Conservation (phyloP, 2,888 invertebrate genomes). For the Eugnorisma glareosa region DNA sequence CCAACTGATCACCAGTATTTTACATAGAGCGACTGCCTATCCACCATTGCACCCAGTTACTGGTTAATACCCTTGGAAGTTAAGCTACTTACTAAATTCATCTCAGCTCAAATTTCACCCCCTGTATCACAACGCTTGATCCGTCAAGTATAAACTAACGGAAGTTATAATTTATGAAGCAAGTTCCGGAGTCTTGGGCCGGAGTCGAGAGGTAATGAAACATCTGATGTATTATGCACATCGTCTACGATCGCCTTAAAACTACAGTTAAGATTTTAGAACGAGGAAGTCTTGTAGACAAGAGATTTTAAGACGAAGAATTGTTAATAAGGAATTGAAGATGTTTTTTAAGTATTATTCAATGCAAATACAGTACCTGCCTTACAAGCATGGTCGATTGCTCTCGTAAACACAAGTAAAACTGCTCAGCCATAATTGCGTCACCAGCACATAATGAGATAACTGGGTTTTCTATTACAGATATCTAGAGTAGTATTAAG, state of each 20-base stretch:
- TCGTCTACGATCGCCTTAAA: conserved; percentile 80
- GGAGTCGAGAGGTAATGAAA: conserved; percentile 79
- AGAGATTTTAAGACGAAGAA: conserved; percentile 34
- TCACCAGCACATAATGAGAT: not conserved
- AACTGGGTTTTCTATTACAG: not conserved
- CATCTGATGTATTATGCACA: conserved; percentile 84
- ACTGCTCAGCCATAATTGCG: not conserved
- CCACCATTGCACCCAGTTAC: not conserved
- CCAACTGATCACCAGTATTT: not conserved
- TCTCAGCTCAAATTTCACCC: conserved; percentile 62
- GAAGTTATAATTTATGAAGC: conserved; percentile 90
- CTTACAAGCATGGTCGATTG: not conserved
- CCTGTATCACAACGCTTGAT: conserved; percentile 73
- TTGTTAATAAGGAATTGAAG: conserved; percentile 6
- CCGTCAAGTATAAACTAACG: conserved; percentile 85
- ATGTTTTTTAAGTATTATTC: not conserved
- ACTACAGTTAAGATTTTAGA: conserved; percentile 52
- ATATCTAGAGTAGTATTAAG: not conserved
- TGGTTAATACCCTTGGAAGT: not conserved
- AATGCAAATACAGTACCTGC: not conserved
- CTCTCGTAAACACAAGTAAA: not conserved
- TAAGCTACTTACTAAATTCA: not conserved
- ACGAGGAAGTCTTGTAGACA: conserved; percentile 62
- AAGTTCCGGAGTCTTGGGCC: conserved; percentile 84
- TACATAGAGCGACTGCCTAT: not conserved